Evolutionary conservation across 2,113 vertebrate species (phyloP).

Genomic region (Hylia prasina): DNA sequence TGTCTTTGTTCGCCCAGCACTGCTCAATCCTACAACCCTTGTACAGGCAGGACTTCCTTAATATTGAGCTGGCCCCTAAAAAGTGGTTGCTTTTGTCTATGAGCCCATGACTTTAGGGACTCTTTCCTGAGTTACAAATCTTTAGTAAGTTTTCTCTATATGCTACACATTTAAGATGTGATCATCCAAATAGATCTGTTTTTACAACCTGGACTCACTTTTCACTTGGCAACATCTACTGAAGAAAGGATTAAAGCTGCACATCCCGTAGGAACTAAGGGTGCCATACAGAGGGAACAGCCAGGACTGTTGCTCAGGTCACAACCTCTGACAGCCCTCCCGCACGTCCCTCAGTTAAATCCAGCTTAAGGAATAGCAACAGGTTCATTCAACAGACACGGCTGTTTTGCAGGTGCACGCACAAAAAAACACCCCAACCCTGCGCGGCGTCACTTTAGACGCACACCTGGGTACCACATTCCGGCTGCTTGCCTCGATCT

Average conservation of each 20-base stretch:
- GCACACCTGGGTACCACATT: not conserved
- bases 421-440: rapidly evolving
- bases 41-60: not conserved
- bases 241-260: not conserved
- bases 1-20: rapidly evolving
- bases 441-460: not conserved
- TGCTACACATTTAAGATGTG: not conserved
- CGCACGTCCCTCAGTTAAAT: not conserved
- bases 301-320: not conserved
- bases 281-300: not conserved
- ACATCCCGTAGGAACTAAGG: not conserved
- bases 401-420: not conserved
- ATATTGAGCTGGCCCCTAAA: not conserved
- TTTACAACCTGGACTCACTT: not conserved
- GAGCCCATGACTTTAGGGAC: not conserved
- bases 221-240: not conserved
- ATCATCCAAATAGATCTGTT: not conserved
- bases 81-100: rapidly evolving
- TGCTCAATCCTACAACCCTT: not conserved
- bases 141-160: not conserved
- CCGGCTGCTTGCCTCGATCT: not conserved
- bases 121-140: not conserved
- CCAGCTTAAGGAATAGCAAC: not conserved
- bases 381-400: not conserved
- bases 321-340: not conserved